Evolutionary conservation across 92 coral and sea anemone genomes (phyloP).

Genomic region (Palythoa grandiflora): DNA sequence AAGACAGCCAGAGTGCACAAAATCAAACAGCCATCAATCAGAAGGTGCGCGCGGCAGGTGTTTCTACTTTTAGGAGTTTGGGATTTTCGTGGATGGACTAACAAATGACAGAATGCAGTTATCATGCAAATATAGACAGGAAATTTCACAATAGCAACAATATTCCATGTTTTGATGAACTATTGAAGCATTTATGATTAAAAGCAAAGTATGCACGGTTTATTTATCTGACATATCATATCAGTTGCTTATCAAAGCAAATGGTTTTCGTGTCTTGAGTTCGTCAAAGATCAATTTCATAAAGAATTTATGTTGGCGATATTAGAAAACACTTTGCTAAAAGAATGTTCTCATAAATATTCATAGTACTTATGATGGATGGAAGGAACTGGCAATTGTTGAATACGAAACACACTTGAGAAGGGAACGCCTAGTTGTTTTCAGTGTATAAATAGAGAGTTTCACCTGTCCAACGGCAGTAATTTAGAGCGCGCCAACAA

Average conservation of each 20-base stretch:
- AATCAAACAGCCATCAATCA: neutral
- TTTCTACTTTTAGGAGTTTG: neutral
- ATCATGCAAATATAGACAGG: constrained; percentile 29
- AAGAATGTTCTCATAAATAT: constrained; percentile 1
- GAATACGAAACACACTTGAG: neutral
- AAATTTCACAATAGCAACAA: neutral
- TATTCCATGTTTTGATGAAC: constrained; percentile 15
- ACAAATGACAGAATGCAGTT: neutral
- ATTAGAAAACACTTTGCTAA: neutral
- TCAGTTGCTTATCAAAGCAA: constrained; percentile 17
- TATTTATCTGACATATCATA: constrained; percentile 15
- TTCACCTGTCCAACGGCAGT: constrained; percentile 24
- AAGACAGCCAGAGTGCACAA: neutral
- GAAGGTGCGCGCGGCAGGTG: neutral
- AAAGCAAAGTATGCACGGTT: neutral
- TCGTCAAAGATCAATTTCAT: neutral
- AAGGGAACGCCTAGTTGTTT: constrained; percentile 40
- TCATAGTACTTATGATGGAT: neutral
- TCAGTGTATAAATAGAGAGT: neutral
- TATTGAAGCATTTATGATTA: neutral
- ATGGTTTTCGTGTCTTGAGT: constrained; percentile 22
- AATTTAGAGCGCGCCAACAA: constrained; percentile 1
- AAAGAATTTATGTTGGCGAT: neutral
- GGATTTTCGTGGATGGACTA: neutral
- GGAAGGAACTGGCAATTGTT: constrained; percentile 22